Conservation (phyloP, 2,888 invertebrate genomes). For the Tenthredo notha region DNA sequence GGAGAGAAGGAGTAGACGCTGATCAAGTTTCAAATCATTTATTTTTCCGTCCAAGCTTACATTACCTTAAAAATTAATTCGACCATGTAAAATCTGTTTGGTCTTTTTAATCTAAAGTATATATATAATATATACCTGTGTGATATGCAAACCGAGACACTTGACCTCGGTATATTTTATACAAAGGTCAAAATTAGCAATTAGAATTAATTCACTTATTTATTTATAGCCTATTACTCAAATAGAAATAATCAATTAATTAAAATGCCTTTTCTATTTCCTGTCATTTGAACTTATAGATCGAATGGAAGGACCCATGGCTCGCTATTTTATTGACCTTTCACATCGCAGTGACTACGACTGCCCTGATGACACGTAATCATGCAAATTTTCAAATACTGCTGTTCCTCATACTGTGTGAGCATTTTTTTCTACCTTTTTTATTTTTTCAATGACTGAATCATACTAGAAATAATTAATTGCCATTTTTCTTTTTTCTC, state of each 20-base stretch:
- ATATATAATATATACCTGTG: not conserved
- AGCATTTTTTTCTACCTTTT: conserved; percentile 77
- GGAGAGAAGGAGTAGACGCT: not conserved
- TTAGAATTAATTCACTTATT: not conserved
- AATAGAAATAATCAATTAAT: not conserved
- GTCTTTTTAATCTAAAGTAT: not conserved
- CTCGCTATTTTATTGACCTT: conserved; percentile 87
- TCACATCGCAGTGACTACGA: conserved; percentile 88
- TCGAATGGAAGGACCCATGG: conserved; percentile 95
- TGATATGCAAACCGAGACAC: not conserved
- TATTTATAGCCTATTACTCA: not conserved
- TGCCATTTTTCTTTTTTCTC: not conserved
- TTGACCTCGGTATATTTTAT: not conserved
- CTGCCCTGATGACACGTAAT: conserved; percentile 90
- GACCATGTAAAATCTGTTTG: not conserved
- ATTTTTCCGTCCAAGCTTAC: not conserved
- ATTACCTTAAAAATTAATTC: not conserved
- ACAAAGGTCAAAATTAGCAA: conserved; percentile 44
- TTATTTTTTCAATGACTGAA: conserved; percentile 1
- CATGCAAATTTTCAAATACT: conserved; percentile 93
- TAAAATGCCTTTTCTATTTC: not conserved
- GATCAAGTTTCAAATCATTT: not conserved
- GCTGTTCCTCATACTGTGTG: conserved; percentile 89
- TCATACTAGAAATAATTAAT: conserved; percentile 20
- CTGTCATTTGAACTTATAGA: conserved; percentile 81